phyloP scores from a whole-genome alignment of 2,113 vertebrate genomes.

The Arenaria interpres region DNA sequence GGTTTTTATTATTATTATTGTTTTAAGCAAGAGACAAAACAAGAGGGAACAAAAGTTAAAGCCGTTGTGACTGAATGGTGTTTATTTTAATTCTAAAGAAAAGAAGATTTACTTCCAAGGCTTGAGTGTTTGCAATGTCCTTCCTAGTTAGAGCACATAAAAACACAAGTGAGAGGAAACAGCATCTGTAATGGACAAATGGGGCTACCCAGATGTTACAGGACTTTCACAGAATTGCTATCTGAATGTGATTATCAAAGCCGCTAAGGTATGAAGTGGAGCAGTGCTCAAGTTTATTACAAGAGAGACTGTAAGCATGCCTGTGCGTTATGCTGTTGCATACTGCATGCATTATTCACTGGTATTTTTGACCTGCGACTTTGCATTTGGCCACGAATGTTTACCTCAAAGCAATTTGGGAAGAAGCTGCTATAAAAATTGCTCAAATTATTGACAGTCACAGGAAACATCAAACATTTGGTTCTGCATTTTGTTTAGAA shows the following conservation, averaged over 20 bases:
- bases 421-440: not conserved
- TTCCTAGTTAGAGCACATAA: not conserved
- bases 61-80: not conserved
- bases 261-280: not conserved
- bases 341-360: not conserved
- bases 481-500: not conserved
- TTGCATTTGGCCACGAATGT: not conserved
- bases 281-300: not conserved
- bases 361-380: not conserved
- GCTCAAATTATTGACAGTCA: not conserved
- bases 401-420: not conserved
- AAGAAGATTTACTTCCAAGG: not conserved
- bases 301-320: not conserved
- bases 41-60: not conserved
- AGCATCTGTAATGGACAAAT: not conserved
- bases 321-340: not conserved
- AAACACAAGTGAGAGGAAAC: not conserved
- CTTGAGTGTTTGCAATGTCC: not conserved
- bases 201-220: not conserved
- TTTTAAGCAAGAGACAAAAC: constrained; percentile 43
- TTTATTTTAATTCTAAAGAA: constrained; percentile 16
- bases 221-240: not conserved
- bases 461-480: not conserved
- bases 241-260: not conserved
- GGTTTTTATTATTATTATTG: not conserved